A percentile compares a stretch with the other conserved stretches of the same genome.
Evolutionary conservation across 2,113 vertebrate genomes (phyloP).

Genomic region (Megaceryle maxima): DNA sequence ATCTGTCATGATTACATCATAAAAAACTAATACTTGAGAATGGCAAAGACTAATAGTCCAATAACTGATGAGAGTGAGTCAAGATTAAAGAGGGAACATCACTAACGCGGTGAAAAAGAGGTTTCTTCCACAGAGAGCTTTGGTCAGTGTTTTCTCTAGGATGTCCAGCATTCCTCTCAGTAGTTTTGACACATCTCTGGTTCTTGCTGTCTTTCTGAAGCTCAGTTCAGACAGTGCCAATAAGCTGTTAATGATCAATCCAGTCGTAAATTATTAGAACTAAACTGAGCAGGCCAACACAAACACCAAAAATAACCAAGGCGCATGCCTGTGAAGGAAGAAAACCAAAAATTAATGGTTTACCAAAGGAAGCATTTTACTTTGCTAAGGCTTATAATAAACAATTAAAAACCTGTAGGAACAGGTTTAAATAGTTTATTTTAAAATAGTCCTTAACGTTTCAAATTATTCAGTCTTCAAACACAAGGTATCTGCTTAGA

Average conservation of each 20-base stretch:
- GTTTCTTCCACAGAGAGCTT: background rate
- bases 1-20: background rate
- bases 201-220: background rate
- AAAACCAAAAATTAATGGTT: slow-evolving; percentile 4
- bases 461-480: background rate
- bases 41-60: background rate
- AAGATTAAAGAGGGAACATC: background rate
- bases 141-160: background rate
- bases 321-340: slow-evolving; percentile 79
- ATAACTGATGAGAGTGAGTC: background rate
- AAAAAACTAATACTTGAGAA: background rate
- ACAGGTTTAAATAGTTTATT: background rate
- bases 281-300: slow-evolving; percentile 86
- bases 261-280: slow-evolving; percentile 82
- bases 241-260: slow-evolving; percentile 61
- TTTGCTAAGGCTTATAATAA: background rate
- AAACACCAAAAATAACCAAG: slow-evolving; percentile 85
- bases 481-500: background rate
- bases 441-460: background rate
- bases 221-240: background rate
- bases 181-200: background rate
- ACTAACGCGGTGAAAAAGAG: background rate
- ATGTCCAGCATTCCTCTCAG: background rate
- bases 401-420: background rate
- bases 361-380: background rate